phyloP scores from a whole-genome alignment of 1,140 invertebrate species.

The Penaeus vannamei region DNA sequence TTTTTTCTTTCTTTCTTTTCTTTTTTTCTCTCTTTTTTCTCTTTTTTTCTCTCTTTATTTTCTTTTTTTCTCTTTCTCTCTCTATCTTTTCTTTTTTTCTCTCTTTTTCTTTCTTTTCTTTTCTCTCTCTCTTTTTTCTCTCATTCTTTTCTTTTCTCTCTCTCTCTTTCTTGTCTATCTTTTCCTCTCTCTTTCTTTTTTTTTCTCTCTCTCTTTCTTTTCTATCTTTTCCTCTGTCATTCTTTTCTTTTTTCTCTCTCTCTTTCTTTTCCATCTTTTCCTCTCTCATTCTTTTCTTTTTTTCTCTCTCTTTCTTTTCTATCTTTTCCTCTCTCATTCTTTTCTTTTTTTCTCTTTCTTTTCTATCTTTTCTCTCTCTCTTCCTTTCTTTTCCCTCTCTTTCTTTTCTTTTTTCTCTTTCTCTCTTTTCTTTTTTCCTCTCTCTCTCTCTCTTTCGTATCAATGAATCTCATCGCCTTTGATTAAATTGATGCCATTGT shows the following conservation, averaged over 20 bases:
- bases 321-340: no score
- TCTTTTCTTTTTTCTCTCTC: not conserved
- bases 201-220: no score
- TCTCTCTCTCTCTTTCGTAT: no score
- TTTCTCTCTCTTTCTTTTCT: not conserved
- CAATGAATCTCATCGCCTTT: no score
- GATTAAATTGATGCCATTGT: no score
- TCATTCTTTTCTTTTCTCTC: not conserved
- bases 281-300: not conserved
- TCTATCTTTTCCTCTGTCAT: not conserved
- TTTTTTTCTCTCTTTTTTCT: not conserved
- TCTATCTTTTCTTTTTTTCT: not conserved
- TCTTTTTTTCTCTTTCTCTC: not conserved
- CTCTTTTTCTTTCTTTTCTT: not conserved
- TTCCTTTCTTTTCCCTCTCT: no score
- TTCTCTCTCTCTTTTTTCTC: no score
- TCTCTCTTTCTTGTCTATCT: not conserved
- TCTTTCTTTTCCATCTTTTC: not conserved
- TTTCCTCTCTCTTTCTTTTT: not conserved
- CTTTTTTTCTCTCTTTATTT: not conserved
- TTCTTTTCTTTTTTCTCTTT: no score
- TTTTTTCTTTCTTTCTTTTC: not conserved
- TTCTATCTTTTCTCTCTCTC: not conserved
- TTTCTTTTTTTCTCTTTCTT: not conserved
- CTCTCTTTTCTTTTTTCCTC: no score